phyloP scores from a whole-genome alignment of 2,113 vertebrate genomes.

The Athene noctua region DNA sequence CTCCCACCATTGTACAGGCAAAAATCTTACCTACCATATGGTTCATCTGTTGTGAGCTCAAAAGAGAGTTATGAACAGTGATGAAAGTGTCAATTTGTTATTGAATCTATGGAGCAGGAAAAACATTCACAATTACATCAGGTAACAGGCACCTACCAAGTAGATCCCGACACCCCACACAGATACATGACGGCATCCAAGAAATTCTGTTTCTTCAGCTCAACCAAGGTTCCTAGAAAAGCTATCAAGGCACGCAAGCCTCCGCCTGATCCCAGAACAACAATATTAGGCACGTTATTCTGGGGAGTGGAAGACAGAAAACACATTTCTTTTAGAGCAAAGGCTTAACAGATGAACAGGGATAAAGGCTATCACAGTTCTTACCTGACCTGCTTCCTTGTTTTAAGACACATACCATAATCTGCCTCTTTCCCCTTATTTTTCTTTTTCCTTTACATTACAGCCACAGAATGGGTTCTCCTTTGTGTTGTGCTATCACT shows the following conservation, averaged over 20 bases:
- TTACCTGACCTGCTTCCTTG: neutral
- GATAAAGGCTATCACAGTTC: neutral
- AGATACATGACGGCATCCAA: slow-evolving; percentile 45
- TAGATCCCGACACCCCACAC: neutral
- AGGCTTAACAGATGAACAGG: neutral
- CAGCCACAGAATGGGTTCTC: neutral
- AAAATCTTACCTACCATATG: neutral
- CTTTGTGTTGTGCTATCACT: neutral
- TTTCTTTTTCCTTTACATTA: neutral
- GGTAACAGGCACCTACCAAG: neutral
- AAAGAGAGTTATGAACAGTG: neutral
- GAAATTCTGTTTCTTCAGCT: slow-evolving; percentile 53
- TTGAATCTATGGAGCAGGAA: neutral
- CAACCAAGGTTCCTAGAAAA: slow-evolving; percentile 60
- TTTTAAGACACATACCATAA: neutral
- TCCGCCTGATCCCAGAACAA: slow-evolving; percentile 67
- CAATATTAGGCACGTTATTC: slow-evolving; percentile 53
- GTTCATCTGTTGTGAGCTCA: neutral
- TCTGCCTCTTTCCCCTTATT: neutral
- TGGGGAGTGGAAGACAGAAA: neutral
- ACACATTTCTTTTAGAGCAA: neutral
- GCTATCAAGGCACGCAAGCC: slow-evolving; percentile 65
- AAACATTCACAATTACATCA: neutral
- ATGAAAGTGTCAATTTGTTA: neutral
- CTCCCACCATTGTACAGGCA: neutral